A percentile compares a stretch with the other conserved stretches of the same genome.
phyloP scores from a whole-genome alignment of 1,140 invertebrate species.

The Halesus radiatus region DNA sequence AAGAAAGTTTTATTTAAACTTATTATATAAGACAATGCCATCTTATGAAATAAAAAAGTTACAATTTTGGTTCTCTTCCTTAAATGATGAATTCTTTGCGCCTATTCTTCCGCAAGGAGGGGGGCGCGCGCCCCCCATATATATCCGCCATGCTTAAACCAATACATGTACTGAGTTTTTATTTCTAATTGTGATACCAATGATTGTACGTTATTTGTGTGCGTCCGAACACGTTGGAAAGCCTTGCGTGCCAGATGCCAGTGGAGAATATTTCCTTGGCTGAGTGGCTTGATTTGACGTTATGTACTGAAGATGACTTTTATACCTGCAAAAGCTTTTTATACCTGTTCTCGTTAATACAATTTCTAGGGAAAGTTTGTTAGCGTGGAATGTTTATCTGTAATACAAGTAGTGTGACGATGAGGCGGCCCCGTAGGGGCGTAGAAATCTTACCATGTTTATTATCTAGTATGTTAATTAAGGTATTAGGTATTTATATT shows the following conservation, averaged over 20 bases:
- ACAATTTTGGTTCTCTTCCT: too few relatives aligned
- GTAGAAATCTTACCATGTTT: conserved; percentile 8
- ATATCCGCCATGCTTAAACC: too few relatives aligned
- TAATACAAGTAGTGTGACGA: neutral
- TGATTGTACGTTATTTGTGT: too few relatives aligned
- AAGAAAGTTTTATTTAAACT: too few relatives aligned
- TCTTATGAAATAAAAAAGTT: too few relatives aligned
- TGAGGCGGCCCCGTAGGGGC: neutral
- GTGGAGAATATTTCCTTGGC: conserved; percentile 4
- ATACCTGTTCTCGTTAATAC: conserved; percentile 3
- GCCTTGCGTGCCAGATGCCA: neutral
- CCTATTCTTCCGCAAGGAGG: too few relatives aligned
- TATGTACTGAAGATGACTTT: neutral
- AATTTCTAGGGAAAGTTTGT: conserved; percentile 25
- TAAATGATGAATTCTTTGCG: too few relatives aligned
- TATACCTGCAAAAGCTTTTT: conserved; percentile 23
- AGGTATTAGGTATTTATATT: conserved; percentile 27
- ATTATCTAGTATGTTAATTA: neutral
- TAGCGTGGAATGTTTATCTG: conserved; percentile 13
- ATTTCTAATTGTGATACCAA: too few relatives aligned
- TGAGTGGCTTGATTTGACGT: conserved; percentile 22
- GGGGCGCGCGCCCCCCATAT: too few relatives aligned
- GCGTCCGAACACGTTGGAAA: neutral
- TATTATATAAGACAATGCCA: too few relatives aligned
- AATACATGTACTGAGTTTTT: too few relatives aligned